Percentiles rank a stretch among this genome's conserved stretches.
Evolutionary conservation across 2,888 invertebrate genomes (phyloP).

Genomic region (Rotaria sp.): DNA sequence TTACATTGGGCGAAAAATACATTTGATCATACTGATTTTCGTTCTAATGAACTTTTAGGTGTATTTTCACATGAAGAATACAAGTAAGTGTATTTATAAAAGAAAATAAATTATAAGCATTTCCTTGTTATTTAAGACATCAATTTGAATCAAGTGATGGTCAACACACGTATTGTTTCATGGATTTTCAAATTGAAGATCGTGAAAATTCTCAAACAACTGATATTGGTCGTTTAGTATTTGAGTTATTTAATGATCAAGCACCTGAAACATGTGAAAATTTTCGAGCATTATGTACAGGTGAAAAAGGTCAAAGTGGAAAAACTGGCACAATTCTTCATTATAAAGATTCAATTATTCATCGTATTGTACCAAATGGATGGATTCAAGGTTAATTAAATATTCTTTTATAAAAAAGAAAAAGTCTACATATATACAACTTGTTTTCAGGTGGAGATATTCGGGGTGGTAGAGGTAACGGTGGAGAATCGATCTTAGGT

Average conservation of each 20-base stretch:
- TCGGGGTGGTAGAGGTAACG: constrained; percentile 52
- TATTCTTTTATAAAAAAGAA: too few species aligned
- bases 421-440: not conserved
- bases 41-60: constrained; percentile 48
- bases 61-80: constrained; percentile 51
- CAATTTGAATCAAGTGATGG: not conserved
- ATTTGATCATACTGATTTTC: constrained; percentile 50
- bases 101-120: constrained; percentile 44
- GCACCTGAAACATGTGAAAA: constrained; percentile 83
- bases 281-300: constrained; percentile 55
- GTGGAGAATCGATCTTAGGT: constrained; percentile 54
- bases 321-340: constrained; percentile 48
- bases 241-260: constrained; percentile 58
- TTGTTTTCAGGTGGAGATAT: constrained; percentile 48
- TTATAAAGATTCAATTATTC: constrained; percentile 61
- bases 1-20: constrained; percentile 51
- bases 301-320: constrained; percentile 45
- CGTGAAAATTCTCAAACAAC: not conserved
- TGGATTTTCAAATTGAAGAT: constrained; percentile 33
- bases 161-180: constrained; percentile 32
- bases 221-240: constrained; percentile 31
- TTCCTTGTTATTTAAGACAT: not conserved
- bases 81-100: constrained; percentile 49
- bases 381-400: constrained; percentile 63
- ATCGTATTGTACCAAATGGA: constrained; percentile 64